Conservation (phyloP, 2,888 invertebrate genomes). For the Monopis laevigella region DNA sequence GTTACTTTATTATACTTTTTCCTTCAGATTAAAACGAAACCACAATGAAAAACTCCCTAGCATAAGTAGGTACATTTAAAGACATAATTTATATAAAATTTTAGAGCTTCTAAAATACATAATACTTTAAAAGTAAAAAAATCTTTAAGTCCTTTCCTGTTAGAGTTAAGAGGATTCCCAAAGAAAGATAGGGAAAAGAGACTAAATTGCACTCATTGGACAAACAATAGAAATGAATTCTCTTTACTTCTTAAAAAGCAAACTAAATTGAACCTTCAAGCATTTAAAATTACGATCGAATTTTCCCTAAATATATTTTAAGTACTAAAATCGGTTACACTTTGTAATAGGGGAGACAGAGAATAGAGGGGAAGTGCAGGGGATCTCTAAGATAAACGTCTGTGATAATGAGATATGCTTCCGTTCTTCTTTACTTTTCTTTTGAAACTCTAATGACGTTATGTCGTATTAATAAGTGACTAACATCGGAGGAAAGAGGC, state of each 20-base stretch:
- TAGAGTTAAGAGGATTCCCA: constrained; percentile 10
- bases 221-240: constrained; percentile 22
- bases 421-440: constrained; percentile 2
- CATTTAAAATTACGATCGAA: not conserved
- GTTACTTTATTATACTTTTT: too few species aligned
- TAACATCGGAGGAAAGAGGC: too few species aligned
- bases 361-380: constrained; percentile 7
- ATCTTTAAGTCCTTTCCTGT: not conserved
- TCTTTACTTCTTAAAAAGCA: not conserved
- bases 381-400: constrained; percentile 11
- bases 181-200: constrained; percentile 4
- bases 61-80: too few species aligned
- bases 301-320: not conserved
- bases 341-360: constrained; percentile 11
- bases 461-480: constrained; percentile 2
- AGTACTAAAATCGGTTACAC: constrained; percentile 8
- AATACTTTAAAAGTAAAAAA: constrained; percentile 1
- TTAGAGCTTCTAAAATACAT: too few species aligned
- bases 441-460: constrained; percentile 10
- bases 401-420: constrained; percentile 6
- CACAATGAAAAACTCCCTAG: too few species aligned
- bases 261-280: not conserved
- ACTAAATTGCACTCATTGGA: constrained; percentile 25
- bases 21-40: too few species aligned
- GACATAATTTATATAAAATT: too few species aligned